Evolutionary conservation across 2,113 vertebrate genomes (phyloP), one percentile per base, ranked within the genome.

Genomic region (Pica pica): DNA sequence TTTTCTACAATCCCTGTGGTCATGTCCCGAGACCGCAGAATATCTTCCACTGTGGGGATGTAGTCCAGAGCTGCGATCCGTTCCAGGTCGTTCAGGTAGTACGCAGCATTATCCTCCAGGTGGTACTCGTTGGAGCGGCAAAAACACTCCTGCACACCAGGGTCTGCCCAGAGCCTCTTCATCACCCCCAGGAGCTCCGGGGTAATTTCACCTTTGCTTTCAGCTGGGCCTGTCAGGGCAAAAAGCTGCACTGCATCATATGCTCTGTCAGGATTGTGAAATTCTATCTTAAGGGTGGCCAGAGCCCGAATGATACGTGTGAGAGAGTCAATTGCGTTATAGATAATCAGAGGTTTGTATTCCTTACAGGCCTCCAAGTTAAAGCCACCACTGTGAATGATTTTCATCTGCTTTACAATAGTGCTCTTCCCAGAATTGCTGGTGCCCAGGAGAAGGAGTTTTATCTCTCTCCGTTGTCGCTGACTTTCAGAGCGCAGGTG

Each of bases 321-420:
- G 92, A 99, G 99, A 1, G 99, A 99, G 98, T 99, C 99, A 55
- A 99, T 99, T 97, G 99, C 99, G 7, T 99, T 99, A 97, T 99
- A 99, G 95, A 99, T 98, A 90, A 99, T 99, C 59, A 99, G 98
- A 10, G 99, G 99, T 98, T 99, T 99, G 98, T 99, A 99, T 97
- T 99, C 99, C 97, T 99, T 99, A 97, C 99, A 99, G 46, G 99
- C 99, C 69, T 99, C 99, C 88, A 99, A 96, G 96, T 99, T 99
- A 96, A 99, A 99, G 85, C 99, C 99, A 1, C 99, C 99, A 0
- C 99, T 99, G 95, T 99, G 99, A 91, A 99, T 99, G 93, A 99
- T 99, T 97, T 99, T 99, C 99, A 99, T 99, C 97, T 99, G 99
- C 95, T 99, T 99, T 84, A 99, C 99, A 1, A 99, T 99, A 91